Base-by-base conservation (phyloP, 2,888 invertebrate genomes). In the Ophioninae sp. region DNA sequence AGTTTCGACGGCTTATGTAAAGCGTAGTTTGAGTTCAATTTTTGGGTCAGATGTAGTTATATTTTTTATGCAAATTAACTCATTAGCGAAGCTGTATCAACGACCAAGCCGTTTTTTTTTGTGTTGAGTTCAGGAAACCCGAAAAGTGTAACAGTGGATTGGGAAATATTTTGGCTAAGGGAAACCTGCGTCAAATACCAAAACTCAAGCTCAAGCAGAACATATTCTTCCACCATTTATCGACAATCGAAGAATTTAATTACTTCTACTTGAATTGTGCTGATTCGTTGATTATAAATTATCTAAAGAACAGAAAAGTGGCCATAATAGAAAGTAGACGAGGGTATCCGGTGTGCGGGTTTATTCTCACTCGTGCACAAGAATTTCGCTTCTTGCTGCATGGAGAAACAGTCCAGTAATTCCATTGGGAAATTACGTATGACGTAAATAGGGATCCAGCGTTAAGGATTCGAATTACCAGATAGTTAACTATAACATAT, bases 341-440 rank as follows among this genome's bases (percentile, higher is more conserved):
- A 37, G 30, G n/a, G 44, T 13, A n/a, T 41, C 23, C 64, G 30
- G 59, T 10, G 59, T 30, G 20, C 23, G 61, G 41, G 44, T 23
- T 68, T 51, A 22, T 44, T 41, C 79, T 68, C 73, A 84, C 65
- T 73, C 69, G 41, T 64, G n/a, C 63, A 51, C 44, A 72, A 69
- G 61, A 79, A 77, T 80, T 84, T 37, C 44, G 63, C 58, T 56
- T 81, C 63, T 78, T 51, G 56, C 73, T 64, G 69, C 56, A 69
- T n/a, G 22, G 59, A 58, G 44, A 13, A 30, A 63, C 71, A 75
- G 81, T 79, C 81, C 81, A 65, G 74, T 78, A 75, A 84, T 81
- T 72, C 83, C 83, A 71, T 78, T 84, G 83, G 83, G 83, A 84
- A 84, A 84, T 84, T 84, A n/a, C n/a, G n/a, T n/a, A n/a, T n/a